Conservation (phyloP, 2,113 vertebrate species). For the Elanoides forficatus region DNA sequence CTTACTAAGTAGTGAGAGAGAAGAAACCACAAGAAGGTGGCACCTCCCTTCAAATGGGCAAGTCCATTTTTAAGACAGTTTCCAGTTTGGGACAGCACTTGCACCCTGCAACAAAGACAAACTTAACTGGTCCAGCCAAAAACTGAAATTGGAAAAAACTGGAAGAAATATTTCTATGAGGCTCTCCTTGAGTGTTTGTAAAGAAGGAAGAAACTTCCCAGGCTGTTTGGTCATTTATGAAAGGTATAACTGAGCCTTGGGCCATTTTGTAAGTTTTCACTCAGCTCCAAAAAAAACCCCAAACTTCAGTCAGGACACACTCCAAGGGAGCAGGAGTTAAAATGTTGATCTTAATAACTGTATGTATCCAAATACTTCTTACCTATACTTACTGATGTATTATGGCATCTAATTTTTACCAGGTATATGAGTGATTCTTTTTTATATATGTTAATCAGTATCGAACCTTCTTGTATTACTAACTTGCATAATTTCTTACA, state of each 20-base stretch:
- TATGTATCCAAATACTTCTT: background rate
- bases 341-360: background rate
- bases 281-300: accelerated
- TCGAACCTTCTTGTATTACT: background rate
- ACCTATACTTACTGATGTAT: background rate
- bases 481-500: background rate
- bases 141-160: background rate
- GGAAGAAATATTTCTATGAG: background rate
- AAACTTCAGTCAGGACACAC: background rate
- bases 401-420: background rate
- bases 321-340: background rate
- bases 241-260: background rate
- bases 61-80: background rate
- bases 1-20: background rate
- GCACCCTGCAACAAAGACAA: background rate
- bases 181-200: background rate
- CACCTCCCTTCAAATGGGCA: background rate
- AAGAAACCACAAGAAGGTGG: background rate
- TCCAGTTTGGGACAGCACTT: background rate
- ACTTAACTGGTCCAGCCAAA: background rate
- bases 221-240: background rate
- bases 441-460: background rate
- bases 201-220: background rate
- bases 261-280: background rate
- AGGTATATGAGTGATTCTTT: accelerated